Evolutionary conservation across 2,888 invertebrate genomes (phyloP), one percentile per base, ranked within the genome.

Genomic region (Serrognathus titanus): DNA sequence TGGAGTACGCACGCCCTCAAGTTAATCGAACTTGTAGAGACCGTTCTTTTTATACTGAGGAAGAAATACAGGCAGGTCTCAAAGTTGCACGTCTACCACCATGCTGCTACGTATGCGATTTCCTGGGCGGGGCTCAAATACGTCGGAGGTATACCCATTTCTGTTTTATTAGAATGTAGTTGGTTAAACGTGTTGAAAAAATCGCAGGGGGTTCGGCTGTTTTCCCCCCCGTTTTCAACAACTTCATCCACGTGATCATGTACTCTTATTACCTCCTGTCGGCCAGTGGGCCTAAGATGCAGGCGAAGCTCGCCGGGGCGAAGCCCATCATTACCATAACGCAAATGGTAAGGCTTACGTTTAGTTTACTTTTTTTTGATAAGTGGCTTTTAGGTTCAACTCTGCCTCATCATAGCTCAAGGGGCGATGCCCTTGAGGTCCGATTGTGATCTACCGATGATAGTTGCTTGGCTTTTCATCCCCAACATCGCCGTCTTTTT

Each of bases 51-150:
- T 69, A 76, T 88, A 10, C 70, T 90, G 64, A 81, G 90, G 58
- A 88, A 89, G 74, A 90, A 86, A 71, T 79, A 83, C 57, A 82
- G 82, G 45, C 90, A 90, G 76, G 85, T 87, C 5, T 84, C 89
- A 0, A 84, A 83, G 60, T 76, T 90, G 46, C 90, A 90, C 64
- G 76, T 90, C 1, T 90, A 90, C 69, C 90, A 90, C 75, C 90
- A 90, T 63, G 75, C 82, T 48, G 80, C 83, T 48, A 82, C 87
- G 0, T 71, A 86, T 37, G 69, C 81, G 9, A 76, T 89, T 2
- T 73, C 83, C 0, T 89, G 87, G 84, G 63, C 82, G 0, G 82
- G 78, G 1, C 79, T 83, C 37, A 87, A 85, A 77, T 85, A 82
- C 68, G 80, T 85, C 60, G 83, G 85, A 78, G 88, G 90, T 89